Evolutionary conservation across 37 sponge, comb jelly and placozoan genomes (phyloP).

Genomic region (Cliona cf. orientalis): DNA sequence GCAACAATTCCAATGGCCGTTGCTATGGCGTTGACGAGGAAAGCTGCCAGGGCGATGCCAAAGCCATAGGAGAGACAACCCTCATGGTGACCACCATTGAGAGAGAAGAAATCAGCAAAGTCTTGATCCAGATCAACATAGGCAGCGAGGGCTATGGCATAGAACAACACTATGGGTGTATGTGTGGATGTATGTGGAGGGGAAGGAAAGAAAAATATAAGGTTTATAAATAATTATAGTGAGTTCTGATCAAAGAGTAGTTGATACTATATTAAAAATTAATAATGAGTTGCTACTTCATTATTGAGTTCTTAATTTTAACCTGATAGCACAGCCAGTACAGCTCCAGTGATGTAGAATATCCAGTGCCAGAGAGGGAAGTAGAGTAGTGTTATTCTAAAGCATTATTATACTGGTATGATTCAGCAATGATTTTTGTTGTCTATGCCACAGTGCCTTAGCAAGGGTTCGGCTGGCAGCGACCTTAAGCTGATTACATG

Average conservation of each 20-base stretch:
- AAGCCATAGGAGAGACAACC: constrained; percentile 84
- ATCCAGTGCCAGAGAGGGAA: constrained; percentile 58
- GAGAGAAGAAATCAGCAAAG: constrained; percentile 83
- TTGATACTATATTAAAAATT: not conserved
- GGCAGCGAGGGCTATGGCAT: constrained; percentile 42
- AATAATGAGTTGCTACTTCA: not conserved
- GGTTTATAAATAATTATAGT: not conserved
- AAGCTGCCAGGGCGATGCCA: constrained; percentile 72
- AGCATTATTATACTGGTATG: no score
- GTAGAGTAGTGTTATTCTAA: no score
- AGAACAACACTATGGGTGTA: constrained; percentile 36
- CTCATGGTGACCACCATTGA: constrained; percentile 46
- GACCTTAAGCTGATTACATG: constrained; percentile 72
- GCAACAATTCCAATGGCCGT: constrained; percentile 45
- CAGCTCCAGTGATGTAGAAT: constrained; percentile 41
- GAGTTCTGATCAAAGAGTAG: not conserved
- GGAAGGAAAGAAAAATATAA: not conserved
- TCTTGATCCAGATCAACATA: constrained; percentile 43
- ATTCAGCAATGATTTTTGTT: no score
- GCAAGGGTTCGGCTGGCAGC: constrained; percentile 36
- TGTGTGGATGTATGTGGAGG: constrained; percentile 11
- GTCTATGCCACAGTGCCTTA: constrained; percentile 73
- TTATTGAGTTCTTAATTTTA: not conserved
- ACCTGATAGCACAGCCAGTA: constrained; percentile 42
- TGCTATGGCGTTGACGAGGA: constrained; percentile 64